Conservation (phyloP, 2,888 invertebrate species). For the Eremobia ochroleuca region DNA sequence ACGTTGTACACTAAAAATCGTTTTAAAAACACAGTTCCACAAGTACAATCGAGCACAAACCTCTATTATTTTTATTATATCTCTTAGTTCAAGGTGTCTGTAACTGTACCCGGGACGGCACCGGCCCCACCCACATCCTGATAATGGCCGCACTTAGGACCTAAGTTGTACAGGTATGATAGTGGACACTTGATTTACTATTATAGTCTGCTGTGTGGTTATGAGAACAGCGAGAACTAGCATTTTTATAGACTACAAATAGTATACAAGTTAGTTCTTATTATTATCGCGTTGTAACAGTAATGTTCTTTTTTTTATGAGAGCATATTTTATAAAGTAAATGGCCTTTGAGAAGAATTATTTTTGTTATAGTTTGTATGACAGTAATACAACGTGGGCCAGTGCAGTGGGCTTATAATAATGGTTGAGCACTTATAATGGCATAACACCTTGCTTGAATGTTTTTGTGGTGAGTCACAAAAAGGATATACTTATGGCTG, state of each 20-base stretch:
- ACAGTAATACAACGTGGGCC: background rate
- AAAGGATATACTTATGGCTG: background rate
- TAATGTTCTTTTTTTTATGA: slow-evolving; percentile 43
- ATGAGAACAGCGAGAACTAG: slow-evolving; percentile 22
- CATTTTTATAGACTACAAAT: slow-evolving; percentile 47
- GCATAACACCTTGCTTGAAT: background rate
- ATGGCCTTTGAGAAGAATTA: background rate
- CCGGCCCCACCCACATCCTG: background rate
- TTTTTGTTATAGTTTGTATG: background rate
- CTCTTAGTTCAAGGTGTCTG: background rate
- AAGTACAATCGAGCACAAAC: slow-evolving; percentile 19
- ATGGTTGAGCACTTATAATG: background rate
- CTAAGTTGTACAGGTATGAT: slow-evolving; percentile 42
- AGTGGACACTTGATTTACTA: slow-evolving; percentile 58
- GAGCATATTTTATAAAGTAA: background rate
- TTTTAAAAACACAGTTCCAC: background rate
- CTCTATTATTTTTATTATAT: slow-evolving; percentile 14
- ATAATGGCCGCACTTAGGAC: slow-evolving; percentile 39
- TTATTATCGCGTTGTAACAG: slow-evolving; percentile 11
- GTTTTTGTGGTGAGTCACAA: background rate
- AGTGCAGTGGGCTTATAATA: background rate
- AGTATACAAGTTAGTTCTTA: slow-evolving; percentile 19
- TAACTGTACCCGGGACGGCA: slow-evolving; percentile 8
- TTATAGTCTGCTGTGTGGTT: slow-evolving; percentile 49
- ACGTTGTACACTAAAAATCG: no score